Evolutionary conservation across 2,113 vertebrate species (phyloP), one percentile per base, ranked within the genome.

Genomic region (Canis aureus): DNA sequence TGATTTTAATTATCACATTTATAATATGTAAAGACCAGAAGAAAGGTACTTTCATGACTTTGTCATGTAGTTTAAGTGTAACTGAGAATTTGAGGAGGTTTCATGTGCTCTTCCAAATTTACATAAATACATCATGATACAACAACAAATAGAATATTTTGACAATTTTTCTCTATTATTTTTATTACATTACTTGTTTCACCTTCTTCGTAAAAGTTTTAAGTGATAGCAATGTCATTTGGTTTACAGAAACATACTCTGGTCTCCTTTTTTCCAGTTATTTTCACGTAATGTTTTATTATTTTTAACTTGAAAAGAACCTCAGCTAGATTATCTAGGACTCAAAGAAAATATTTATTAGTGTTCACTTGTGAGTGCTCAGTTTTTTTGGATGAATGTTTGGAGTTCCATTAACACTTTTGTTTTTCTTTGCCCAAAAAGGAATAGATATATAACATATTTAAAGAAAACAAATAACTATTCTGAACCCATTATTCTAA

Each of bases 101-200:
- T 81, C 60, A 85, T 73, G 29, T 80, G 27, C 1, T 71, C 89
- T 79, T 59, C 27, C 5, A 74, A 78, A n/a, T 32, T 69, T 81
- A 69, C 57, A 62, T 66, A 85, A 79, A 55, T 32, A 53, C 11
- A 80, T 57, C 84, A 22, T 60, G 11, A 22, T 86, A 8, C 12
- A 53, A 67, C 11, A 95, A 66, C 23, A 73, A 80, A 55, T 69
- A 82, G 22, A 89, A 90, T 59, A 62, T 94, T 91, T 59, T 82
- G 51, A 82, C 29, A 85, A 29, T 53, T 62, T 83, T 91, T 3
- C n/a, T 78, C 11, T 74, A 73, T 1, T 73, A 64, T 66, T 79
- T 64, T 91, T 95, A 71, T 62, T 17, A 78, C 20, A 35, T 59
- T 2, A 27, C 23, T 81, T 93, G 17, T 67, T 90, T 95, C 38